Conservation (phyloP, 1,140 invertebrate genomes). For the Bombus sylvicola region DNA sequence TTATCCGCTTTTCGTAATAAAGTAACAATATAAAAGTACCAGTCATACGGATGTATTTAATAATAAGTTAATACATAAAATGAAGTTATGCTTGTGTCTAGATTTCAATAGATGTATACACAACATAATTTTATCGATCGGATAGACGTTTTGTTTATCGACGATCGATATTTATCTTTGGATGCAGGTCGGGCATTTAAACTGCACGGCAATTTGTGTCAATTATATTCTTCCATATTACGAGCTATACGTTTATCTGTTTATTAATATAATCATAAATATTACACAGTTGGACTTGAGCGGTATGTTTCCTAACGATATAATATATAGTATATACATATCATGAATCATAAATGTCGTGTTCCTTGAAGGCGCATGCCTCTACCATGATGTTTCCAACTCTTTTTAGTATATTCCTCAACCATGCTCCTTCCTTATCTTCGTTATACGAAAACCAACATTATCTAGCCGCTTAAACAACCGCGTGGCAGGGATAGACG, state of each 20-base stretch:
- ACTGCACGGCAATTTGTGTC: background rate
- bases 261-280: constrained; percentile 5
- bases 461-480: background rate
- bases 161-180: constrained; percentile 26
- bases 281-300: background rate
- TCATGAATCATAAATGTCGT: constrained; percentile 23
- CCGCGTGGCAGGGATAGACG: background rate
- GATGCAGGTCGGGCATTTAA: background rate
- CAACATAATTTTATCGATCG: constrained; percentile 10
- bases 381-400: background rate
- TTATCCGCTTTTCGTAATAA: background rate
- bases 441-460: background rate
- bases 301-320: background rate
- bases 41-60: background rate
- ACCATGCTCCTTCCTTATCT: constrained; percentile 2
- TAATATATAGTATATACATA: background rate
- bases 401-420: constrained; percentile 18
- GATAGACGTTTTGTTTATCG: constrained; percentile 19
- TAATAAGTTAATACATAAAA: background rate
- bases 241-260: background rate
- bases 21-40: background rate
- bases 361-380: constrained; percentile 22
- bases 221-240: background rate
- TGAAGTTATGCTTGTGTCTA: background rate
- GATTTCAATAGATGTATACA: background rate